Evolutionary conservation across 2,797 vertebrate species (phyloP).

Genomic region (Hippoglossus hippoglossus): DNA sequence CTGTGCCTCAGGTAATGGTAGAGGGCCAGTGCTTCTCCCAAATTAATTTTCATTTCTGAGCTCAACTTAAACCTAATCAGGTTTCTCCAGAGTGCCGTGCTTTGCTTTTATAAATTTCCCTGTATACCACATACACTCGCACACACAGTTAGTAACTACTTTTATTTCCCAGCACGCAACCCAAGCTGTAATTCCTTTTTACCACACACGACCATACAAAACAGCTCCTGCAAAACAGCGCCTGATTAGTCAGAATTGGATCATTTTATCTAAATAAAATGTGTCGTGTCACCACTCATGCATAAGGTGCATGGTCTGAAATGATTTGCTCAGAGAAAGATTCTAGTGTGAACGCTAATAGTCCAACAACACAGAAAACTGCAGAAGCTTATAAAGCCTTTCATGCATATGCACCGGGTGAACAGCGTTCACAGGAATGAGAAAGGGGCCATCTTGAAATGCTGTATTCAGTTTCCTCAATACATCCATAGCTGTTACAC

Average conservation of each 20-base stretch:
- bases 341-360: too few species aligned
- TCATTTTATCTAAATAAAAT: too few species aligned
- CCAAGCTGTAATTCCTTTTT: not conserved
- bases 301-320: too few species aligned
- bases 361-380: too few species aligned
- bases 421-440: not conserved
- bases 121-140: slow-evolving; percentile 32
- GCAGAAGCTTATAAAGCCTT: too few species aligned
- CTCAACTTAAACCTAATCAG: slow-evolving; percentile 76
- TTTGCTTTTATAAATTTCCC: slow-evolving; percentile 81
- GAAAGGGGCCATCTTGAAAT: not conserved
- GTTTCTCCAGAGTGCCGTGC: slow-evolving; percentile 70
- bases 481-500: not conserved
- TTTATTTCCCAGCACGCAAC: slow-evolving; percentile 9
- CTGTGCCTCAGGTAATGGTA: slow-evolving; percentile 73
- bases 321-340: too few species aligned
- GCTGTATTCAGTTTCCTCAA: not conserved
- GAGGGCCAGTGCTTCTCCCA: slow-evolving; percentile 60
- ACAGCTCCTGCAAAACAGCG: too few species aligned
- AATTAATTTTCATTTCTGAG: slow-evolving; percentile 83
- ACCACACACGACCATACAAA: too few species aligned
- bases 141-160: slow-evolving; percentile 9
- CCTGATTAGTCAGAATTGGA: too few species aligned
- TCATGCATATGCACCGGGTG: not conserved
- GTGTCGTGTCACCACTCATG: too few species aligned